Base-by-base conservation (phyloP, 2,113 vertebrate genomes). In the Tonatia bakeri region DNA sequence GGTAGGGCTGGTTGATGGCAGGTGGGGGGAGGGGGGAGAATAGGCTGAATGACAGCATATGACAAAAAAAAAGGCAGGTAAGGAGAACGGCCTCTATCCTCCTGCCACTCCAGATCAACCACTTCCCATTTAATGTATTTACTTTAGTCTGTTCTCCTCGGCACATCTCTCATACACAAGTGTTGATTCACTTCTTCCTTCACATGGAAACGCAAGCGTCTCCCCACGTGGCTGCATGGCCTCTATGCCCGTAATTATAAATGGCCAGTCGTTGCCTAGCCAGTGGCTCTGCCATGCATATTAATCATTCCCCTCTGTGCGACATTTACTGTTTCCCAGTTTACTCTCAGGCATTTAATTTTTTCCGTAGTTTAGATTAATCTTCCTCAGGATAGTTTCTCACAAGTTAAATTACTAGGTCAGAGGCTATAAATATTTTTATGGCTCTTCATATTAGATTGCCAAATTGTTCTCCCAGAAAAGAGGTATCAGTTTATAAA, bases 361-460 rank as follows among this genome's bases (percentile, higher is more conserved):
- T 96, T 94, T 96, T 89, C 95, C 93, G 96, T 95, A 75, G 91
- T 97, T 97, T 95, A 75, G 67, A 94, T 96, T 97, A 79, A 88
- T 89, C 88, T 97, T 95, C 79, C 52, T 95, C 73, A 61, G 72
- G 81, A 95, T 85, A 95, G 85, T 82, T 97, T 97, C 94, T 93
- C 96, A 94, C 88, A 96, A 98, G 93, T 87, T 61, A 94, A 94
- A 94, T 95, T 89, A 93, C 47, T 67, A 17, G 69, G 86, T 89
- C 93, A 96, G 95, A 97, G n/a, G n/a, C 94, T 95, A 54, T 94
- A 95, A 96, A 95, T 45, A 91, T 59, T 95, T 96, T 97, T 83
- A 94, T 88, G 50, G 31, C 73, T 95, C 52, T 81, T 95, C 80
- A 92, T 95, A 94, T 87, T 95, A 79, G 56, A 91, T 61, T 93